These are phyloP conservation scores for Acrobeloides nanus DNA, from an alignment of 2,888 invertebrate genomes.

Conservation along the genomic window DNA sequence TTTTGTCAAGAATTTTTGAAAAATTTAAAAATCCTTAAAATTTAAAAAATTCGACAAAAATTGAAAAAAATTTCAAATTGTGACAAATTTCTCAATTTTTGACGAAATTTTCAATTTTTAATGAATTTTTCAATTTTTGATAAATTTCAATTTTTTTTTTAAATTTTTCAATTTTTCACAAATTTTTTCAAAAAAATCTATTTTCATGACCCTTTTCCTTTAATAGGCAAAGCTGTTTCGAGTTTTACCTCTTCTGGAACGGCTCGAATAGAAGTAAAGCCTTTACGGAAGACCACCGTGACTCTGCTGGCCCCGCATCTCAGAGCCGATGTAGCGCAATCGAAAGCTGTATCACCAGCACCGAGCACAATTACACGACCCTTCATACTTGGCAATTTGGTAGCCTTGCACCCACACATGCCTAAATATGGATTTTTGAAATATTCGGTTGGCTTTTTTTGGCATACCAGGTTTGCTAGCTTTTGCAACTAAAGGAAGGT, in stretches of 20 bases:
- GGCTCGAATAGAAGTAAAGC: conserved; percentile 85
- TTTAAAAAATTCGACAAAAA: too few relatives aligned
- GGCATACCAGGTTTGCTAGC: conserved; percentile 74
- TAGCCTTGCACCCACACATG: conserved; percentile 71
- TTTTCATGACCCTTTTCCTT: too few relatives aligned
- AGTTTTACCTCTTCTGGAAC: conserved; percentile 89
- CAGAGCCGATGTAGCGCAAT: conserved; percentile 87
- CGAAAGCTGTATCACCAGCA: conserved; percentile 96
- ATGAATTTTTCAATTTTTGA: too few relatives aligned
- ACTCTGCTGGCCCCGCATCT: conserved; percentile 87
- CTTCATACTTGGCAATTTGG: conserved; percentile 66
- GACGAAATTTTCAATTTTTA: conserved; percentile 7
- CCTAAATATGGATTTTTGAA: conserved; percentile 57
- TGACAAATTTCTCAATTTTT: too few relatives aligned
- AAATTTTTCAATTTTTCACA: too few relatives aligned
- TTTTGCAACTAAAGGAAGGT: conserved; percentile 76
- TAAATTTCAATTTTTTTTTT: background rate
- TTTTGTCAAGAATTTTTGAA: too few relatives aligned
- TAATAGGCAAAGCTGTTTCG: too few relatives aligned
- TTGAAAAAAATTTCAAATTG: too few relatives aligned
- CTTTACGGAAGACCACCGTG: conserved; percentile 85
- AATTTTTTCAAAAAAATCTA: too few relatives aligned
- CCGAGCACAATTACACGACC: conserved; percentile 78
- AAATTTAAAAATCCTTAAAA: too few relatives aligned
- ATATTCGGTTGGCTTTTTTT: conserved; percentile 10